Percentiles rank a stretch among this genome's conserved stretches.
Evolutionary conservation across 1,140 invertebrate genomes (phyloP).

Genomic region (Pseudomyrmex dendroicus): DNA sequence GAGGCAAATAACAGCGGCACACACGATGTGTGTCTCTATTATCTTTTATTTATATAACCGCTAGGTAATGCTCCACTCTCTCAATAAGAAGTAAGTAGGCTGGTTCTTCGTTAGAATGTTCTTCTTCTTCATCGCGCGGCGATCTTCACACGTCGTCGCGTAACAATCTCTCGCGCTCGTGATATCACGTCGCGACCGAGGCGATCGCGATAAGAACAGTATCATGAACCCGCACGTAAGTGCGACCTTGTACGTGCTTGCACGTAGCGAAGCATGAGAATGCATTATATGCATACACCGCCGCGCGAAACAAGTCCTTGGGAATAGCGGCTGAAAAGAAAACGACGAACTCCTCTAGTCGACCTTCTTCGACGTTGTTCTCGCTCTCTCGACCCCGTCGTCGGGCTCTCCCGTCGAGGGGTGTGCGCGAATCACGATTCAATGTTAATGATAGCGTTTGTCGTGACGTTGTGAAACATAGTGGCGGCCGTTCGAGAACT

Average conservation of each 20-base stretch:
- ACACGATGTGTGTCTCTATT: neutral
- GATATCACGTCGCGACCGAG: constrained; percentile 24
- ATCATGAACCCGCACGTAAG: constrained; percentile 36
- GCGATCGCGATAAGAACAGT: constrained; percentile 59
- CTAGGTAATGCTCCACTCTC: constrained; percentile 8
- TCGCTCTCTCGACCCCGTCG: neutral
- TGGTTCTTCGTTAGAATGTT: neutral
- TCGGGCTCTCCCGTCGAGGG: neutral
- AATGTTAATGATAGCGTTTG: constrained; percentile 34
- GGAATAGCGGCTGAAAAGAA: constrained; percentile 6
- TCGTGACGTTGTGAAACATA: neutral
- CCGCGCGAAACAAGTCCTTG: constrained; percentile 28
- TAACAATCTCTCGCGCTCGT: constrained; percentile 15
- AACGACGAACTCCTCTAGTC: neutral
- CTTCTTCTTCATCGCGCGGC: constrained; percentile 1
- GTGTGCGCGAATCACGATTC: neutral
- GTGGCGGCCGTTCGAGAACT: neutral
- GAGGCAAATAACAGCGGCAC: constrained; percentile 1
- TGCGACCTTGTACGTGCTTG: constrained; percentile 32
- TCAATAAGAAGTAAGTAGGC: neutral
- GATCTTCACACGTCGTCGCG: constrained; percentile 27
- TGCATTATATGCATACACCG: constrained; percentile 13
- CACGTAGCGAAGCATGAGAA: constrained; percentile 38
- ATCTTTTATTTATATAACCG: constrained; percentile 53
- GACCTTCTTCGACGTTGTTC: constrained; percentile 15